Evolutionary conservation across 2,888 invertebrate species (phyloP), one percentile per base, ranked within the genome.

Genomic region (Trichacis sp.): DNA sequence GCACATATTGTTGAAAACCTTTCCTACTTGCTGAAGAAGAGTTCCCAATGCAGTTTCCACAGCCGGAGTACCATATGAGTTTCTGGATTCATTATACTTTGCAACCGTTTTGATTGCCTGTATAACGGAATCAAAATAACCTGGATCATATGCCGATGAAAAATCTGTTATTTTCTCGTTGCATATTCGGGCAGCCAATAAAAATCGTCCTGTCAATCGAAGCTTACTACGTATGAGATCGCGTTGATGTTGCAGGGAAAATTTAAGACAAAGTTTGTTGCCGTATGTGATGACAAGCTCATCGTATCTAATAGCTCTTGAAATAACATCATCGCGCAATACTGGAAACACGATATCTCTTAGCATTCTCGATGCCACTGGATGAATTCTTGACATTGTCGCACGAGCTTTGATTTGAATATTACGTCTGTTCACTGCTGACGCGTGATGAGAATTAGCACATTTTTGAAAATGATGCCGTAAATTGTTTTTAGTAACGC

Each of bases 21-120:
- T 47, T 3, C 64, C 66, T n/a, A 69, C 33, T 33, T 64, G 49
- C 18, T 70, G 69, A 0, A 71, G 1, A 0, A 65, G 15, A 4
- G 67, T 68, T 1, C 67, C 66, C 0, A 69, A 19, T 11, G 65
- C 18, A 6, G 63, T 60, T 1, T 68, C 70, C 0, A 62, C 15
- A 0, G 65, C 51, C 8, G 73, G 67, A 4, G 17, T 29, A 29
- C 45, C 30, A 11, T 55, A 72, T 1, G 40, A 49, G 1, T 61
- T 60, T 18, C 42, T 52, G 0, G 40, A 6, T 9, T 54, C 49
- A n/a, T 62, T 51, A 1, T 59, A 29, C 1, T 61, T 58, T 11
- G 68, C 62, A 11, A 73, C 53, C 0, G n/a, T 19, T 17, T 68
- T 42, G 6, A 73, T 54, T 1, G 68, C 51, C 4, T 36, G 15